phyloP scores from a whole-genome alignment of 2,113 vertebrate genomes.

The Mesembrinibis cayennensis region DNA sequence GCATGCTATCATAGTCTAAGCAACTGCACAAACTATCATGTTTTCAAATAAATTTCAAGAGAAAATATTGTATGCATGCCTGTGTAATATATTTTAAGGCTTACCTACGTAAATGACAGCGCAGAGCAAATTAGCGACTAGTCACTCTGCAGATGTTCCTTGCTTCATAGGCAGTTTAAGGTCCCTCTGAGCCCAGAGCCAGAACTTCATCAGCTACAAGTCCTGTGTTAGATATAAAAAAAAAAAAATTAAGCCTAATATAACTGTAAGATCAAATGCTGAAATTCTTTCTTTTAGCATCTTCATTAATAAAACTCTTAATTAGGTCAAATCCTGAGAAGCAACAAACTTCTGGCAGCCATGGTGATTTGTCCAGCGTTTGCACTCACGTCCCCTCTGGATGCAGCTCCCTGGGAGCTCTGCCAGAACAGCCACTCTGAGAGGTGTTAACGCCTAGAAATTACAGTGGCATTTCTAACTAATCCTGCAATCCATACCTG shows the following conservation, averaged over 20 bases:
- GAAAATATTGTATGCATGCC: neutral
- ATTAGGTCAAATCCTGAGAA: neutral
- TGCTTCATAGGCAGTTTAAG: neutral
- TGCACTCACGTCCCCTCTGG: neutral
- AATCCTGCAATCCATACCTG: slow-evolving; percentile 55
- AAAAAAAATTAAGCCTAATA: neutral
- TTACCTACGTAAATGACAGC: neutral
- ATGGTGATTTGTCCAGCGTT: neutral
- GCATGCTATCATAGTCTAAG: neutral
- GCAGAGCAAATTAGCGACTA: neutral
- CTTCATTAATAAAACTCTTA: neutral
- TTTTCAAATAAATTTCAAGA: neutral
- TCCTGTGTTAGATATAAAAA: neutral
- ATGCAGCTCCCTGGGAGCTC: neutral
- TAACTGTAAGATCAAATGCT: neutral
- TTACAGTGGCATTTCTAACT: slow-evolving; percentile 45
- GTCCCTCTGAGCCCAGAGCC: neutral
- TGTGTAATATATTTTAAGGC: neutral
- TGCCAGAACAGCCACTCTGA: neutral
- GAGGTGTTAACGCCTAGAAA: slow-evolving; percentile 27
- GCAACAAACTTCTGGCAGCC: neutral
- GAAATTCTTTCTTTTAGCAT: neutral
- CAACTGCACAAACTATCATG: neutral
- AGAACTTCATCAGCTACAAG: neutral
- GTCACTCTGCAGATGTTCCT: neutral